Percentiles rank a stretch among this genome's conserved stretches.
Conservation (phyloP, 1,140 invertebrate species). For the Diuraphis noxia region DNA sequence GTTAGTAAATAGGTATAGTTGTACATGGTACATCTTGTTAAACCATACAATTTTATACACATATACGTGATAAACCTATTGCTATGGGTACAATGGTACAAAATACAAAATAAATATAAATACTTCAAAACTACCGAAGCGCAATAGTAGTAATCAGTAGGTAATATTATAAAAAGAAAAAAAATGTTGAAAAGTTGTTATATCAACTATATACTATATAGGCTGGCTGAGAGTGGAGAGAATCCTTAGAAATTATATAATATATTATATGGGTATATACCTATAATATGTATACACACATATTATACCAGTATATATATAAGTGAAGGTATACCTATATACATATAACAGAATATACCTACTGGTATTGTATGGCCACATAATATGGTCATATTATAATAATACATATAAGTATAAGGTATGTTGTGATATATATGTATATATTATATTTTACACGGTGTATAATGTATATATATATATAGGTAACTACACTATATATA, state of each 20-base stretch:
- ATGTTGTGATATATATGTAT: background rate
- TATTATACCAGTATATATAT: background rate
- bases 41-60: background rate
- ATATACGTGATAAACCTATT: background rate
- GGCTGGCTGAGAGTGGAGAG: background rate
- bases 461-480: too few species aligned
- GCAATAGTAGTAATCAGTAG: background rate
- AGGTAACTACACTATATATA: background rate
- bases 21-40: background rate
- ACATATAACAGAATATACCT: background rate
- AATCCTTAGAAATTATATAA: background rate
- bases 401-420: background rate
- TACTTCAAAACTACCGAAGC: background rate
- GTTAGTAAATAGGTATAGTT: background rate
- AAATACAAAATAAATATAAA: background rate
- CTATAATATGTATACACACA: background rate
- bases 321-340: background rate
- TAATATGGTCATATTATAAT: too few species aligned
- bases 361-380: background rate
- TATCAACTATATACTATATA: too few species aligned
- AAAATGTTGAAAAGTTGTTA: background rate
- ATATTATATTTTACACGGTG: background rate
- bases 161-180: background rate
- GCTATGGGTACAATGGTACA: too few species aligned
- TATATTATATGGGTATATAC: too few species aligned